Conservation (phyloP, 2,113 vertebrate species). For the Eonycteris spelaea region DNA sequence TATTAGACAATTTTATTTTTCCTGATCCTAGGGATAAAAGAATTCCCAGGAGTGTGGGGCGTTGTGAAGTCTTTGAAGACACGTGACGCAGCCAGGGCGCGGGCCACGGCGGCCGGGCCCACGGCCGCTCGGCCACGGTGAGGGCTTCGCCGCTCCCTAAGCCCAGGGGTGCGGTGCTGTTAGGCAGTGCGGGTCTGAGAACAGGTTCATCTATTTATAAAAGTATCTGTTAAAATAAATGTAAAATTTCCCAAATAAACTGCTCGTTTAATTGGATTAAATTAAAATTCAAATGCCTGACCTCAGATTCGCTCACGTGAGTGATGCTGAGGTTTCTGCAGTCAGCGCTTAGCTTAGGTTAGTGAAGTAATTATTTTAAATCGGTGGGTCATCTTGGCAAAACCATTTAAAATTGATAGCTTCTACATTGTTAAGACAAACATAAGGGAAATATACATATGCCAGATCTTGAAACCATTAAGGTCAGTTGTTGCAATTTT, state of each 20-base stretch:
- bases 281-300: slow-evolving; percentile 36
- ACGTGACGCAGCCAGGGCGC: not conserved
- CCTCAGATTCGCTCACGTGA: slow-evolving; percentile 51
- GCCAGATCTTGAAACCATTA: slow-evolving; percentile 66
- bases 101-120: too few species aligned
- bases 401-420: slow-evolving; percentile 74
- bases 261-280: slow-evolving; percentile 50
- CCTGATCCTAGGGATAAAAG: not conserved
- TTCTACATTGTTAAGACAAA: slow-evolving; percentile 69
- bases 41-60: not conserved
- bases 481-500: not conserved
- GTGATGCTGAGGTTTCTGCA: slow-evolving; percentile 62
- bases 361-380: slow-evolving; percentile 82
- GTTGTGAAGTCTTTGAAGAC: not conserved
- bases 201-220: not conserved
- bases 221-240: slow-evolving; percentile 17
- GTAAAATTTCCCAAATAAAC: slow-evolving; percentile 41
- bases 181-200: not conserved
- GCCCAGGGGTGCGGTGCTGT: not conserved
- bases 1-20: not conserved
- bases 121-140: too few species aligned
- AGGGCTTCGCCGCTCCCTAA: not conserved
- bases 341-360: slow-evolving; percentile 63
- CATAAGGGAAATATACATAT: not conserved
- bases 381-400: slow-evolving; percentile 81